A percentile compares a stretch with the other conserved stretches of the same genome.
Evolutionary conservation across 2,797 vertebrate genomes (phyloP).

Genomic region (Tenualosa thibaudeaui): DNA sequence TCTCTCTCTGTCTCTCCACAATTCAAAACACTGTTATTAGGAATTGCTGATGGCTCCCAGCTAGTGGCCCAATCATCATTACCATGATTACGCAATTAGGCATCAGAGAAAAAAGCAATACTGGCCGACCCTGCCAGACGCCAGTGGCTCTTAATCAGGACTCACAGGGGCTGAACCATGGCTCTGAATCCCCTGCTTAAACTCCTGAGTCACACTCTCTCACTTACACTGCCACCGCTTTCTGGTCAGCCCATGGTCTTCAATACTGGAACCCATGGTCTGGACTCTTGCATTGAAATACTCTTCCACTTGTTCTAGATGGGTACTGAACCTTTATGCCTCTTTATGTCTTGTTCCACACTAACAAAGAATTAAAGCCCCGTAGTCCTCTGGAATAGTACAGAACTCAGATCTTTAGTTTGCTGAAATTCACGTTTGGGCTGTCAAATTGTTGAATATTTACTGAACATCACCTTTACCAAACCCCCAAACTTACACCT

Average conservation of each 20-base stretch:
- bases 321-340: neutral
- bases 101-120: constrained; percentile 31
- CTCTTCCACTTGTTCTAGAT: neutral
- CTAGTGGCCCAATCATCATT: constrained; percentile 39
- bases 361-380: too few relatives aligned
- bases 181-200: neutral
- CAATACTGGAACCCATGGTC: neutral
- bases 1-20: neutral
- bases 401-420: neutral
- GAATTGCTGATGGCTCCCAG: constrained; percentile 26
- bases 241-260: neutral
- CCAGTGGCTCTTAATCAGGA: neutral
- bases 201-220: neutral
- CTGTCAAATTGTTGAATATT: too few relatives aligned
- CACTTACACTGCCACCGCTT: neutral
- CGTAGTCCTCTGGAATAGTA: too few relatives aligned
- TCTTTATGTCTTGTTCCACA: too few relatives aligned
- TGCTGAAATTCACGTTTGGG: too few relatives aligned
- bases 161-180: neutral
- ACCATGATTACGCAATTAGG: constrained; percentile 40
- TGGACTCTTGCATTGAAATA: neutral
- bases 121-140: constrained; percentile 26
- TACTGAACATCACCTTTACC: too few relatives aligned
- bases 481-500: too few relatives aligned
- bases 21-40: neutral